Conservation (phyloP, 92 coral and sea anemone genomes). For the Palythoa grandiflora region DNA sequence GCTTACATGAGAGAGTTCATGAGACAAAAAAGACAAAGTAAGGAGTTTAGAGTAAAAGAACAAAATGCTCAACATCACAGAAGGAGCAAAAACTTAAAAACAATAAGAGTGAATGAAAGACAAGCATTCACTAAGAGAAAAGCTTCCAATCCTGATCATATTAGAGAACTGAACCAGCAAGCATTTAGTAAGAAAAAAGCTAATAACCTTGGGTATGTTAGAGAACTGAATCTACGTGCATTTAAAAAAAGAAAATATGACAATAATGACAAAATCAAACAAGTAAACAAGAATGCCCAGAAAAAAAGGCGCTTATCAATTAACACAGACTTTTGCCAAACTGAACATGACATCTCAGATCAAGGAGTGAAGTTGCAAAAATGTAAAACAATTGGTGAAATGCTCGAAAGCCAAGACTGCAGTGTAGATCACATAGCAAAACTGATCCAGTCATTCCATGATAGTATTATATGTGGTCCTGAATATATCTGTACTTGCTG, state of each 20-base stretch:
- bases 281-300: neutral
- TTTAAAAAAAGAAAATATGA: no score
- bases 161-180: neutral
- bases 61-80: constrained; percentile 46
- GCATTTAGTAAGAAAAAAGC: constrained; percentile 1
- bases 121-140: neutral
- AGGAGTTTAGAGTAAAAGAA: constrained; percentile 47
- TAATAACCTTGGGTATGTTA: neutral
- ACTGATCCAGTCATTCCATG: neutral
- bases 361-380: neutral
- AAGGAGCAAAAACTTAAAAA: neutral
- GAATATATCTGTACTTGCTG: neutral
- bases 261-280: neutral
- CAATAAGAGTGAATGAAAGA: neutral
- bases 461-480: neutral
- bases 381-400: neutral
- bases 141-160: neutral
- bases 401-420: neutral
- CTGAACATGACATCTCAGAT: neutral
- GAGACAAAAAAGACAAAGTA: constrained; percentile 42
- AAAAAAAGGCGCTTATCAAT: neutral
- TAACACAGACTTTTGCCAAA: neutral
- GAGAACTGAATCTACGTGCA: neutral
- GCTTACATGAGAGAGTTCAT: constrained; percentile 56
- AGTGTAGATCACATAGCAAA: neutral